phyloP scores from a whole-genome alignment of 1,140 invertebrate genomes.

The Gonatopus flavifemur region DNA sequence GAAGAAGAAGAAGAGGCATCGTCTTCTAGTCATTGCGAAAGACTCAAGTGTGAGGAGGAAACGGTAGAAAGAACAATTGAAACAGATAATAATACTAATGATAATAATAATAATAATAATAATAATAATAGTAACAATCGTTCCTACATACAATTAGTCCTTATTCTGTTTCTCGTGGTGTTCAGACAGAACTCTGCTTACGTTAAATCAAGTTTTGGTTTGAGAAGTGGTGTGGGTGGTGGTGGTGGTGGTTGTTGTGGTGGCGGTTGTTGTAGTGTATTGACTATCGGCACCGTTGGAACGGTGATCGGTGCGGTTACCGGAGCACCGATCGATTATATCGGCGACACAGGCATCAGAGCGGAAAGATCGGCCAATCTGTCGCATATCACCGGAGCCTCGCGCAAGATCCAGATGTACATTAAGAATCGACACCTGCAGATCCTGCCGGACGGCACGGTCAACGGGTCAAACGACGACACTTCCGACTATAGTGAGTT shows the following conservation, averaged over 20 bases:
- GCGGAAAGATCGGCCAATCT: constrained; percentile 72
- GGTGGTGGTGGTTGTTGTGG: constrained; percentile 10
- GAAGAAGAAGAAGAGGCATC: no score
- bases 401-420: constrained; percentile 76
- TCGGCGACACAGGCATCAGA: constrained; percentile 35
- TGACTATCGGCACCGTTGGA: constrained; percentile 29
- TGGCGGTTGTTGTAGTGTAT: constrained; percentile 2
- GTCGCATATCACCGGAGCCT: constrained; percentile 71
- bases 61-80: no score
- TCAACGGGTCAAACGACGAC: constrained; percentile 75
- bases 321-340: constrained; percentile 34
- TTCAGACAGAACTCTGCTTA: no score
- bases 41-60: no score
- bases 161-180: no score
- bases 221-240: no score
- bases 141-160: no score
- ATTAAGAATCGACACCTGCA: constrained; percentile 78
- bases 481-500: constrained; percentile 80
- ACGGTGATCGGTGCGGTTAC: constrained; percentile 34
- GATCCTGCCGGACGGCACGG: constrained; percentile 75
- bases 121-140: no score
- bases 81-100: no score
- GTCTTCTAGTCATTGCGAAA: no score
- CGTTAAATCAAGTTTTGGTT: no score
- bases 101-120: no score